Conservation (phyloP, 1,140 invertebrate species). For the Drosophila funebris region DNA sequence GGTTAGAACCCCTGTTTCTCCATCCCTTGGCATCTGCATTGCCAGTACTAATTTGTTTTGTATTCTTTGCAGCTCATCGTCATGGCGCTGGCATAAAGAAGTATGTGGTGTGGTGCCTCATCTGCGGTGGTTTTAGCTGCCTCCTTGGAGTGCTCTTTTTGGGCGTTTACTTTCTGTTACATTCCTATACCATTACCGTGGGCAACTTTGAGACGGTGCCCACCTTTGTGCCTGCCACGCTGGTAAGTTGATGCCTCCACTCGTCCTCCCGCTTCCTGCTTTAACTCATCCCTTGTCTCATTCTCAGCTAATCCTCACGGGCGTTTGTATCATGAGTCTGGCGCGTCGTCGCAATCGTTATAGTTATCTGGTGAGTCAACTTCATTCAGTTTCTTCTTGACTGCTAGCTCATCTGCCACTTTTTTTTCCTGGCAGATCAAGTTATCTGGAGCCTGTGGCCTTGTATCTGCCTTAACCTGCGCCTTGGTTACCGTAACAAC, state of each 20-base stretch:
- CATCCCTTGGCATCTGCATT: background rate
- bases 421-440: slow-evolving; percentile 88
- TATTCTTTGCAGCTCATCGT: slow-evolving; percentile 52
- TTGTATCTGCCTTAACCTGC: slow-evolving; percentile 92
- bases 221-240: slow-evolving; percentile 91
- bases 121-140: slow-evolving; percentile 89
- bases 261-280: background rate
- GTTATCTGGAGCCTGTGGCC: slow-evolving; percentile 92
- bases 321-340: slow-evolving; percentile 92
- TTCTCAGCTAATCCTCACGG: slow-evolving; percentile 90
- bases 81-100: slow-evolving; percentile 85
- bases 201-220: slow-evolving; percentile 93
- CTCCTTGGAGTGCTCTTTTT: slow-evolving; percentile 90
- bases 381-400: background rate
- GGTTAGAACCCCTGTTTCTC: slow-evolving; percentile 16
- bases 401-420: background rate
- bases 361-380: slow-evolving; percentile 91
- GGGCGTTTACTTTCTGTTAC: slow-evolving; percentile 89
- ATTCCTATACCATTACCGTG: slow-evolving; percentile 91
- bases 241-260: slow-evolving; percentile 85
- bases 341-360: slow-evolving; percentile 92
- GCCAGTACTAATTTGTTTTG: background rate
- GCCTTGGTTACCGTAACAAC: slow-evolving; percentile 95
- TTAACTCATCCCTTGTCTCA: slow-evolving; percentile 14
- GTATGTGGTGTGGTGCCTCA: slow-evolving; percentile 90